Evolutionary conservation across 2,113 vertebrate genomes (phyloP).

Genomic region (Engraulis encrasicolus): DNA sequence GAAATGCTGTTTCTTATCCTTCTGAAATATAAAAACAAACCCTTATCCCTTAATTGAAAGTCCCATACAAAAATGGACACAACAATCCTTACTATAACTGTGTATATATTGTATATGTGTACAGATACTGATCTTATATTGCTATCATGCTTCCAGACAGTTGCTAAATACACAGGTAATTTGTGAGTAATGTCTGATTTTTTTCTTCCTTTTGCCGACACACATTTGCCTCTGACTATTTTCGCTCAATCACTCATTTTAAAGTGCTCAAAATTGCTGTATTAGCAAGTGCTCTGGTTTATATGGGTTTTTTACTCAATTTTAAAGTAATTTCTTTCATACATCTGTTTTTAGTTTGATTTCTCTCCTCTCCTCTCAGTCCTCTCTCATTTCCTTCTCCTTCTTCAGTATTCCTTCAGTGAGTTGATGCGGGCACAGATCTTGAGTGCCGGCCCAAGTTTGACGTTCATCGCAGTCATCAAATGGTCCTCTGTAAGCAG

Average conservation of each 20-base stretch:
- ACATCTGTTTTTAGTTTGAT: not conserved
- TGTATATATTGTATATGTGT: slow-evolving; percentile 40
- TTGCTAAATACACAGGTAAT: slow-evolving; percentile 53
- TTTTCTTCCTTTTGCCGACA: slow-evolving; percentile 48
- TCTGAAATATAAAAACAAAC: slow-evolving; percentile 53
- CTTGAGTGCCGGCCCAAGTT: slow-evolving; percentile 95
- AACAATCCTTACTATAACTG: slow-evolving; percentile 47
- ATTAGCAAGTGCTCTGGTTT: slow-evolving; percentile 55
- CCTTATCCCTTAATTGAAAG: slow-evolving; percentile 46
- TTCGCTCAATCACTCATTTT: slow-evolving; percentile 47
- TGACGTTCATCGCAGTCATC: slow-evolving; percentile 99
- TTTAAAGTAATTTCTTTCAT: slow-evolving; percentile 9
- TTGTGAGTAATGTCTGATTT: slow-evolving; percentile 42
- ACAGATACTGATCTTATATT: slow-evolving; percentile 52
- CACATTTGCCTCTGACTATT: slow-evolving; percentile 48
- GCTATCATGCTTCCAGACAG: slow-evolving; percentile 58
- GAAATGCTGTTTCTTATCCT: slow-evolving; percentile 38
- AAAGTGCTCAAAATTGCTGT: slow-evolving; percentile 59
- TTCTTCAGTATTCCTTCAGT: slow-evolving; percentile 88
- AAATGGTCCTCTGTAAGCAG: slow-evolving; percentile 97
- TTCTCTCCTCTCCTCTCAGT: slow-evolving; percentile 28
- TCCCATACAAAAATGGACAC: slow-evolving; percentile 48
- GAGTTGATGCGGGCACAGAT: slow-evolving; percentile 98
- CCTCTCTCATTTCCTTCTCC: too few relatives aligned
- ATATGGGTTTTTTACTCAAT: slow-evolving; percentile 23